Percentiles rank a stretch among this genome's conserved stretches.
These are phyloP conservation scores for Erithacus rubecula DNA, from an alignment of 2,797 vertebrate genomes.

Conservation along the genomic window DNA sequence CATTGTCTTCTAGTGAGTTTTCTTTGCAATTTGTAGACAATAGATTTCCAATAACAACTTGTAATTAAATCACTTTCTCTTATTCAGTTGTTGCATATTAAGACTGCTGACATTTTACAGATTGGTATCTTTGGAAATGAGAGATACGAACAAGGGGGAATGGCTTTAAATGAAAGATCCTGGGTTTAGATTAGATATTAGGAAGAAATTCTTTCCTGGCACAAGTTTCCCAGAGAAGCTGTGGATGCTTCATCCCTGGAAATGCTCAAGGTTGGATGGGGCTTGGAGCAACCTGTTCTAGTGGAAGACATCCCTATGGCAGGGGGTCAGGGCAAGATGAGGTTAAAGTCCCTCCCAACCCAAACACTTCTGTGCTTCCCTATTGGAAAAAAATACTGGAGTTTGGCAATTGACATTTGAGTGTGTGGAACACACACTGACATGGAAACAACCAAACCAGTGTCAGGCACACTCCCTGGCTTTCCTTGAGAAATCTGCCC, in stretches of 20 bases:
- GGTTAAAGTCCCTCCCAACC: background rate
- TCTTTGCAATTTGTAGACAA: constrained; percentile 69
- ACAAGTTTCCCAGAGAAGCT: background rate
- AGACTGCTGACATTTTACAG: constrained; percentile 48
- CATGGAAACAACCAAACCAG: background rate
- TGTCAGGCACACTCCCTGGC: background rate
- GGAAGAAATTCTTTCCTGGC: background rate
- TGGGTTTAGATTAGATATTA: background rate
- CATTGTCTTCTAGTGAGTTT: constrained; percentile 44
- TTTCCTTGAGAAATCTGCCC: background rate
- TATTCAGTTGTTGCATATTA: constrained; percentile 27
- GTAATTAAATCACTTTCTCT: constrained; percentile 74
- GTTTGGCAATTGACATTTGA: background rate
- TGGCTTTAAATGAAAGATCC: background rate
- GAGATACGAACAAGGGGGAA: background rate
- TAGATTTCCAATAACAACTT: constrained; percentile 73
- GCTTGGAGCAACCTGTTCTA: fast-evolving
- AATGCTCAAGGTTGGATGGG: background rate
- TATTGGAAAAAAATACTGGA: background rate
- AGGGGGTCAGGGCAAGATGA: background rate
- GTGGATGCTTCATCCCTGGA: background rate
- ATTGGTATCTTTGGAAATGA: constrained; percentile 50
- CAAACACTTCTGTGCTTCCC: background rate
- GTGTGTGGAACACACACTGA: no score
- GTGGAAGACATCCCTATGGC: fast-evolving